Evolutionary conservation across 2,797 vertebrate genomes (phyloP).

Genomic region (Rhinogobio ventralis): DNA sequence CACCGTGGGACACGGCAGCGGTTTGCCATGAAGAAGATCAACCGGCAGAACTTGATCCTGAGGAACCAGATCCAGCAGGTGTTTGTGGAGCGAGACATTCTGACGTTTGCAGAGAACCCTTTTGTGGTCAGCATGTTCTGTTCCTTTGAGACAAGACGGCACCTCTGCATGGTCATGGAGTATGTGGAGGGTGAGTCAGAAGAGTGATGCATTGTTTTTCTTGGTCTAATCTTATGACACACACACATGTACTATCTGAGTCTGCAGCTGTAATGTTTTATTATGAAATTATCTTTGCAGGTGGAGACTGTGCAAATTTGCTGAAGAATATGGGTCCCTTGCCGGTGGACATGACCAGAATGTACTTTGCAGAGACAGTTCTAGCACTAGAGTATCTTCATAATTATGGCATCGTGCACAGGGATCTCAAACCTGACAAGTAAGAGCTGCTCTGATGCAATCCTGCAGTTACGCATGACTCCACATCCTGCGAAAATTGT

Average conservation of each 20-base stretch:
- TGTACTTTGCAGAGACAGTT: constrained; percentile 99
- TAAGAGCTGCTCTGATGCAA: constrained; percentile 70
- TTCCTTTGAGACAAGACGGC: constrained; percentile 93
- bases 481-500: background rate
- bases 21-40: constrained; percentile 98
- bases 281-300: constrained; percentile 68
- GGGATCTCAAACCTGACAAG: constrained; percentile 99
- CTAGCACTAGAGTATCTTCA: constrained; percentile 95
- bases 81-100: constrained; percentile 96
- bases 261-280: background rate
- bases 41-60: constrained; percentile 95
- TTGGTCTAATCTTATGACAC: background rate
- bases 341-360: constrained; percentile 93
- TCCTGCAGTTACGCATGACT: background rate
- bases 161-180: constrained; percentile 99
- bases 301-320: constrained; percentile 93
- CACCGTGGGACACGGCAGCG: constrained; percentile 93
- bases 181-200: constrained; percentile 91
- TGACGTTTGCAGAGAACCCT: constrained; percentile 97
- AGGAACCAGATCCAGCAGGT: constrained; percentile 99
- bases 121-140: constrained; percentile 99
- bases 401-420: constrained; percentile 96
- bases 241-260: background rate
- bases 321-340: constrained; percentile 98
- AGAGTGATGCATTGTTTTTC: background rate